phyloP scores from a whole-genome alignment of 2,113 vertebrate genomes.

The Anarhynchus alexandrinus region DNA sequence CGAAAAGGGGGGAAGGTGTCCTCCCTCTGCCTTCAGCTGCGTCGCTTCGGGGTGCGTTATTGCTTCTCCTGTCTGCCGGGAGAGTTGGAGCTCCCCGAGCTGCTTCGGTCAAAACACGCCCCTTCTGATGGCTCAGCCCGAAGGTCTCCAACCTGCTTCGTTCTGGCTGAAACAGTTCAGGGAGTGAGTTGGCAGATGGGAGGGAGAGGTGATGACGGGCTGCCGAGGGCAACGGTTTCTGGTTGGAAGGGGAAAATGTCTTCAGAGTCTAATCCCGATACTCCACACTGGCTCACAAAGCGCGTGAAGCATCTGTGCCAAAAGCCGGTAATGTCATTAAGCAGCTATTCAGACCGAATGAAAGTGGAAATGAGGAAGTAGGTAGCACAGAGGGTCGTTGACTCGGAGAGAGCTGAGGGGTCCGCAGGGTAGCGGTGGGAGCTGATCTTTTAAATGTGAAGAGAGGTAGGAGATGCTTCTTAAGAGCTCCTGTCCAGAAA shows the following conservation, averaged over 20 bases:
- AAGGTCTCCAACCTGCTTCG: neutral
- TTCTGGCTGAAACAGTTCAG: neutral
- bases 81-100: neutral
- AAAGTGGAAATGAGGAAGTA: neutral
- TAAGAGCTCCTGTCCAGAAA: neutral
- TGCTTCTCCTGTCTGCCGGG: neutral
- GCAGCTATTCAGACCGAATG: neutral
- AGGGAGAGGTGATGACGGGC: neutral
- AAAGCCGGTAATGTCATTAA: neutral
- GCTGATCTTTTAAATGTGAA: neutral
- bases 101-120: neutral
- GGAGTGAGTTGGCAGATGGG: neutral
- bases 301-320: neutral
- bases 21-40: neutral
- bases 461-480: neutral
- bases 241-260: neutral
- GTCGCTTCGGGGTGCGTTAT: neutral
- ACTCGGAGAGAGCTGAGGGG: no score
- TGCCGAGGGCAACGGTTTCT: neutral
- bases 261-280: neutral
- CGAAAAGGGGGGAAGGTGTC: rapidly evolving
- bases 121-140: rapidly evolving
- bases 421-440: neutral
- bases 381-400: neutral
- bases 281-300: rapidly evolving